phyloP scores from a whole-genome alignment of 2,113 vertebrate genomes.

The Forbesichthys agassizii region DNA sequence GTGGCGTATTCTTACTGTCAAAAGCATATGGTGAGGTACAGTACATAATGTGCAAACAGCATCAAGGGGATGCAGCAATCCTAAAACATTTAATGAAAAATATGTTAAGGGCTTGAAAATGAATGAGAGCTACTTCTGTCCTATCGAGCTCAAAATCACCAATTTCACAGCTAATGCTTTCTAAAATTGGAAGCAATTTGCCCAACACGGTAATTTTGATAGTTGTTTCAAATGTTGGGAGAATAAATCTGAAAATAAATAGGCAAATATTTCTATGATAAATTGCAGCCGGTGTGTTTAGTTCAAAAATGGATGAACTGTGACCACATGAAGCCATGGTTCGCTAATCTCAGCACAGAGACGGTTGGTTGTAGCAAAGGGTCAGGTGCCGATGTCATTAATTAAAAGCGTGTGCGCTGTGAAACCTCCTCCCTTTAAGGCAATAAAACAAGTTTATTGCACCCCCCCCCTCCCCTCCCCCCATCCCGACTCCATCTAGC shows the following conservation, averaged over 20 bases:
- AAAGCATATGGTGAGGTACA: conserved; percentile 7
- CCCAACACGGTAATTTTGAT: conserved; percentile 6
- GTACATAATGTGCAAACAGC: neutral
- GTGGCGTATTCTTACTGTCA: conserved; percentile 15
- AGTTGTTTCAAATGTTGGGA: conserved; percentile 17
- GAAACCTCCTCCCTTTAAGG: conserved; percentile 58
- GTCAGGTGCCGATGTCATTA: conserved; percentile 62
- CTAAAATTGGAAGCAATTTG: conserved; percentile 16
- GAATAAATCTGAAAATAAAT: conserved; percentile 19
- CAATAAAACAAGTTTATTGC: conserved; percentile 79
- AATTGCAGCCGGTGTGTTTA: conserved; percentile 32
- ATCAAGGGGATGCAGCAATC: neutral
- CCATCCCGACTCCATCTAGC: too few species aligned
- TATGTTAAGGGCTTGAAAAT: neutral
- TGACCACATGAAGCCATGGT: conserved; percentile 1
- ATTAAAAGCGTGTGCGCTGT: conserved; percentile 71
- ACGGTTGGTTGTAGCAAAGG: conserved; percentile 20
- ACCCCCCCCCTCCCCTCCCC: conserved; percentile 65
- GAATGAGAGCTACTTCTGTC: neutral
- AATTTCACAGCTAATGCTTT: conserved; percentile 13
- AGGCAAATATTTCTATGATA: conserved; percentile 23
- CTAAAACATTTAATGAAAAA: neutral
- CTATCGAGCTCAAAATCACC: conserved; percentile 14
- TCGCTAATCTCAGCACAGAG: conserved; percentile 5
- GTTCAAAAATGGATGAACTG: conserved; percentile 20